Percentiles rank a stretch among this genome's conserved stretches.
Conservation (phyloP, 2,888 invertebrate genomes). For the Syrphus vitripennis region DNA sequence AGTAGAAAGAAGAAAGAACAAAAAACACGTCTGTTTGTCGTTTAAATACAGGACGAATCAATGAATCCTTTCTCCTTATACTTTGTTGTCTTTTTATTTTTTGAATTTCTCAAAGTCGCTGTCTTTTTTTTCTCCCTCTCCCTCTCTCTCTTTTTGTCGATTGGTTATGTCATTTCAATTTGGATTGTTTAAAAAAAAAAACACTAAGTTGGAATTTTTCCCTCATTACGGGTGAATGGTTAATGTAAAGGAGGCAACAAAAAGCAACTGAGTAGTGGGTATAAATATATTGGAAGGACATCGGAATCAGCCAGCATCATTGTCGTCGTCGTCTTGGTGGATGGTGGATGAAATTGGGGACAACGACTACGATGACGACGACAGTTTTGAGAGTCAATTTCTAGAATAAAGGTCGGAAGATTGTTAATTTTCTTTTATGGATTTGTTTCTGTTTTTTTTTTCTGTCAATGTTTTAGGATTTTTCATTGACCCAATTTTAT, state of each 20-base stretch:
- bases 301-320: not conserved
- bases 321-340: not conserved
- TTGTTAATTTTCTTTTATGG: slow-evolving; percentile 37
- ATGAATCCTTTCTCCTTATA: slow-evolving; percentile 62
- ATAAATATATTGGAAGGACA: slow-evolving; percentile 42
- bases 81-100: slow-evolving; percentile 43
- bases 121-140: too few relatives aligned
- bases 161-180: slow-evolving; percentile 71
- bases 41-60: slow-evolving; percentile 70
- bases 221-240: slow-evolving; percentile 63
- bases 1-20: not conserved
- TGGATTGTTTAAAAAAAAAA: slow-evolving; percentile 38
- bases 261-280: not conserved
- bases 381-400: slow-evolving; percentile 39
- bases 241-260: slow-evolving; percentile 36
- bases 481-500: slow-evolving; percentile 11
- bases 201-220: slow-evolving; percentile 30
- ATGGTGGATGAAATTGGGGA: not conserved
- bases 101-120: not conserved
- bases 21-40: slow-evolving; percentile 61
- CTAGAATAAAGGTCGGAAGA: slow-evolving; percentile 6
- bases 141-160: slow-evolving; percentile 47
- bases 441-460: slow-evolving; percentile 1
- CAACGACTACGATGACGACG: not conserved
- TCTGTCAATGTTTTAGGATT: not conserved